A percentile compares a stretch with the other conserved stretches of the same genome.
These are phyloP conservation scores for Temnothorax curvispinosus DNA, from an alignment of 1,140 invertebrate species.

Conservation along the genomic window DNA sequence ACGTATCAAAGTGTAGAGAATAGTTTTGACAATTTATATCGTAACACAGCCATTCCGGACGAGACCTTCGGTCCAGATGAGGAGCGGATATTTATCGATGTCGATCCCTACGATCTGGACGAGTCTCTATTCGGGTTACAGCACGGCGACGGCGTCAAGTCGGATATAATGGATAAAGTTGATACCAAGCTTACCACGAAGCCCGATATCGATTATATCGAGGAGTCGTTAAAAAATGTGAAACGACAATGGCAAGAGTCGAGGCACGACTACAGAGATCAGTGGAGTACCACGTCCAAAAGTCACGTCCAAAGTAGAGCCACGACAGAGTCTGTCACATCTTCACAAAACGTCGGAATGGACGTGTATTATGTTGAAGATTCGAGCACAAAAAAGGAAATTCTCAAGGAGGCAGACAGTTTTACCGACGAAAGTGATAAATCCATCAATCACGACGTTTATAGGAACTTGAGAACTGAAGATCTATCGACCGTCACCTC, in stretches of 20 bases:
- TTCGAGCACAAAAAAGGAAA: slow-evolving; percentile 44
- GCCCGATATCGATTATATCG: slow-evolving; percentile 68
- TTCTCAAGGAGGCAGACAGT: background rate
- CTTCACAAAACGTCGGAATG: slow-evolving; percentile 60
- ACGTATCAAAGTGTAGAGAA: slow-evolving; percentile 75
- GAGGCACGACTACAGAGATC: background rate
- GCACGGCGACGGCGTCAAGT: slow-evolving; percentile 49
- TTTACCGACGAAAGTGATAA: slow-evolving; percentile 28
- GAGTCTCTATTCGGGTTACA: slow-evolving; percentile 74
- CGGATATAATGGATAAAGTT: slow-evolving; percentile 8
- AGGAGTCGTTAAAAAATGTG: slow-evolving; percentile 74
- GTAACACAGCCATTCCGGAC: slow-evolving; percentile 81
- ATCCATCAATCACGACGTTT: slow-evolving; percentile 21
- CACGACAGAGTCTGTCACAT: slow-evolving; percentile 63
- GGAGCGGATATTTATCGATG: slow-evolving; percentile 83
- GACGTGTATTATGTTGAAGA: slow-evolving; percentile 58
- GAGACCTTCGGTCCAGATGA: slow-evolving; percentile 83
- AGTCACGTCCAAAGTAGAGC: slow-evolving; percentile 67
- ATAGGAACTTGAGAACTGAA: slow-evolving; percentile 27
- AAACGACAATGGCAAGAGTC: slow-evolving; percentile 68
- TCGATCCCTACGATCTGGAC: slow-evolving; percentile 80
- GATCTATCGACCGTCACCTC: slow-evolving; percentile 24
- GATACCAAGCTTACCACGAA: slow-evolving; percentile 8
- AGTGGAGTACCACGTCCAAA: slow-evolving; percentile 50
- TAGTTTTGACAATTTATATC: slow-evolving; percentile 75